phyloP scores from a whole-genome alignment of 2,797 vertebrate species.

The Synanceia verrucosa region DNA sequence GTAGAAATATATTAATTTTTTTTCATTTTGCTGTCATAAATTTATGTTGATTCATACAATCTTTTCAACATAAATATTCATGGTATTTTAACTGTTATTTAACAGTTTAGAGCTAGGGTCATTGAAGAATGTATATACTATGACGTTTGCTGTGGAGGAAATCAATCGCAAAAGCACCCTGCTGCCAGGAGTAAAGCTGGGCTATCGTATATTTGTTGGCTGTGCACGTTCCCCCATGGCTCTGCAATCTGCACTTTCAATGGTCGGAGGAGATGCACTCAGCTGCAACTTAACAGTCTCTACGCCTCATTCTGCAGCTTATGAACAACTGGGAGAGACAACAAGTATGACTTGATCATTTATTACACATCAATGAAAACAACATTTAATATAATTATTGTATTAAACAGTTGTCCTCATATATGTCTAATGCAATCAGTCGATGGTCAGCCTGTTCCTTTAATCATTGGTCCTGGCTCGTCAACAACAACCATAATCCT shows the following conservation, averaged over 20 bases:
- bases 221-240: conserved; percentile 59
- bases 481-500: conserved; percentile 73
- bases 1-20: background rate
- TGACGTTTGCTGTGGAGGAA: conserved; percentile 77
- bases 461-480: conserved; percentile 73
- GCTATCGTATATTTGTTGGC: conserved; percentile 61
- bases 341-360: conserved; percentile 12
- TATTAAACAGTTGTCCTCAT: background rate
- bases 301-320: background rate
- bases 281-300: conserved; percentile 40
- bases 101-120: conserved; percentile 76
- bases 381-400: background rate
- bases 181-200: conserved; percentile 64
- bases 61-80: too few species aligned
- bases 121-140: conserved; percentile 68
- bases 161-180: conserved; percentile 63
- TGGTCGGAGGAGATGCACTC: conserved; percentile 46
- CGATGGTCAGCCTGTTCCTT: conserved; percentile 50
- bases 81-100: too few species aligned
- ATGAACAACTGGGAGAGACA: background rate
- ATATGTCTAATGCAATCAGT: background rate
- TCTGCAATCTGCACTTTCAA: conserved; percentile 46
- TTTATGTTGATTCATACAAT: background rate
- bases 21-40: background rate
- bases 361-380: background rate